Evolutionary conservation across 2,797 vertebrate genomes (phyloP), one percentile per base, ranked within the genome.

Genomic region (Paratrypauchen microcephalus): DNA sequence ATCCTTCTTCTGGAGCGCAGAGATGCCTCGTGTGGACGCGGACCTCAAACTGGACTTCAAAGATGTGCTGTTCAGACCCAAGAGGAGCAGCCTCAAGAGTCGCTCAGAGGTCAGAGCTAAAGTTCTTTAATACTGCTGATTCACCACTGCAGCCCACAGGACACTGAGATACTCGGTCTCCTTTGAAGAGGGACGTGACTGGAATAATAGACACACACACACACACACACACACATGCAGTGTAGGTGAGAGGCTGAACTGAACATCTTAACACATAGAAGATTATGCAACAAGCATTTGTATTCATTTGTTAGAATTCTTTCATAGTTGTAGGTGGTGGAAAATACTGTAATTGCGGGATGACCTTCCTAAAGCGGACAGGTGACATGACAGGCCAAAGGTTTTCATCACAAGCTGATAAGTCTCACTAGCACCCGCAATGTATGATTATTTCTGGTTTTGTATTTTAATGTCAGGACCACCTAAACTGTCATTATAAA

Each of bases 41-140:
- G 97, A 99, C 89, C 94, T 99, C 85, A 99, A 99, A 82, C 91
- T 99, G 90, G 97, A 99, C 95, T 99, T 99, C 86, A 98, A 98
- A 90, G 97, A 99, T 92, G 97, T 99, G 79, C 93, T 99, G 76
- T 93, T 99, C 79, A 94, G 97, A 91, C 97, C 97, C 73, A 99
- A 99, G 80, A 92, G 97, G 83, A 99, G 97, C 94, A 98, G 97
- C 91, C 94, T 99, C 76, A 96, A 94, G 91, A 99, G 97, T 89
- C 93, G 97, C 91, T 94, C 97, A 50, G 97, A 99, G 97, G 97
- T 99, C 8, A 15, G 88, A 85, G 67, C 67, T 23, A 72, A 55
- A 56, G 67, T 59, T 36, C 68, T 66, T 61, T 36, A 9, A 60
- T 21, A 24, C 19, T 55, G 18, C 24, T 69, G 24, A 68, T 30